A percentile compares a stretch with the other conserved stretches of the same genome.
Conservation (phyloP, 2,113 vertebrate species). For the Heteronetta atricapilla region DNA sequence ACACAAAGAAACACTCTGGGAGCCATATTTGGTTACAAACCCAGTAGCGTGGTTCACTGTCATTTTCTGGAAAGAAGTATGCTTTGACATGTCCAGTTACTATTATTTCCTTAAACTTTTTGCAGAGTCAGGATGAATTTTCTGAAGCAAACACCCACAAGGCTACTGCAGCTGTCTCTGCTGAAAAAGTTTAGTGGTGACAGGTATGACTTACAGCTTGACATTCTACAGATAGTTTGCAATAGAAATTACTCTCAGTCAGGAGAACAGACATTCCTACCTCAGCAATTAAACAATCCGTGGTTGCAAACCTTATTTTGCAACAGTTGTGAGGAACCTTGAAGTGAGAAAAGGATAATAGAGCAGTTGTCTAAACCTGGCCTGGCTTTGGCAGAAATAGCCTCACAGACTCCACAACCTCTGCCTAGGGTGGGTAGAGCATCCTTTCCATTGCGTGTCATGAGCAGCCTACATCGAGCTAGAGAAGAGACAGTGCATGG, state of each 20-base stretch:
- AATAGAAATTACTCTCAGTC: neutral
- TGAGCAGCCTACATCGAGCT: neutral
- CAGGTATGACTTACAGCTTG: neutral
- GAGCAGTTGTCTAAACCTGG: neutral
- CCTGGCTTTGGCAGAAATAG: neutral
- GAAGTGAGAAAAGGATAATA: neutral
- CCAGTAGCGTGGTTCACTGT: neutral
- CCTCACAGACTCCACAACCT: rapidly evolving
- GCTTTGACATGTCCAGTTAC: neutral
- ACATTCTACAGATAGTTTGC: neutral
- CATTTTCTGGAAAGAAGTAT: neutral
- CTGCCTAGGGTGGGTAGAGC: neutral
- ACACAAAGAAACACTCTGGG: neutral
- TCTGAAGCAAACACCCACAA: neutral
- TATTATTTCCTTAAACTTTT: neutral
- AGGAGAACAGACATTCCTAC: neutral
- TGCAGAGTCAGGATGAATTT: neutral
- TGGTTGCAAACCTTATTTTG: neutral
- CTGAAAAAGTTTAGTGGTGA: neutral
- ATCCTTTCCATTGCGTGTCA: neutral
- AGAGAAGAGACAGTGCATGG: neutral
- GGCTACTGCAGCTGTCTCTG: neutral
- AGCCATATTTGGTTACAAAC: neutral
- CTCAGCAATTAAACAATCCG: neutral
- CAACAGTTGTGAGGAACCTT: rapidly evolving